phyloP scores from a whole-genome alignment of 1,140 invertebrate genomes.

The Pseudomyrmex concolor region DNA sequence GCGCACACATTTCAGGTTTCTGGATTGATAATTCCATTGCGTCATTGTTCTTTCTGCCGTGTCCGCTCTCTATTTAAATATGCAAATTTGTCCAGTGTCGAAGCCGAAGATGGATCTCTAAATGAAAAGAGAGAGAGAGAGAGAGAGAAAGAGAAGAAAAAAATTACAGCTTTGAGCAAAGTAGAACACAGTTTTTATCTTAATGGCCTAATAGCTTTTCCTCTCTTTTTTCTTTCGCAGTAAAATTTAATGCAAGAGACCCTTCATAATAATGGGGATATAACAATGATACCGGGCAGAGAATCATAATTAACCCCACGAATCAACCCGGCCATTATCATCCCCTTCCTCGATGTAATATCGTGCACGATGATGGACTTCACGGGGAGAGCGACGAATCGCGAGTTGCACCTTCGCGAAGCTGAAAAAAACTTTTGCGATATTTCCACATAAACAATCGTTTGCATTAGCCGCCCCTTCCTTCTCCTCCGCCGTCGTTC shows the following conservation, averaged over 20 bases:
- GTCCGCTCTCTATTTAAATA: constrained; percentile 27
- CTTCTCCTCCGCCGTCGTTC: neutral
- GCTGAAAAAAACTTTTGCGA: neutral
- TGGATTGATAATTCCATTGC: constrained; percentile 8
- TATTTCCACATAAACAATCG: constrained; percentile 27
- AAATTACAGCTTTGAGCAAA: constrained; percentile 27
- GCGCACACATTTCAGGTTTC: constrained; percentile 4
- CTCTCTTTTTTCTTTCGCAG: constrained; percentile 12
- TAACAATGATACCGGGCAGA: constrained; percentile 35
- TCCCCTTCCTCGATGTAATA: constrained; percentile 36
- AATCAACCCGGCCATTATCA: constrained; percentile 57
- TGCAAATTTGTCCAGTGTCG: constrained; percentile 26
- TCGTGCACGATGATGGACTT: constrained; percentile 5
- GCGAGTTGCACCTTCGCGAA: neutral
- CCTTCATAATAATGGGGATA: constrained; percentile 40
- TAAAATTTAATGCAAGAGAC: constrained; percentile 58
- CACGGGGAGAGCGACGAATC: neutral
- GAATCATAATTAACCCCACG: constrained; percentile 55
- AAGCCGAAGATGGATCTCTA: constrained; percentile 22
- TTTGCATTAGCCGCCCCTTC: neutral
- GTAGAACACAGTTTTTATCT: constrained; percentile 49
- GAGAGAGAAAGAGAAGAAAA: neutral
- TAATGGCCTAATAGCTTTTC: constrained; percentile 50
- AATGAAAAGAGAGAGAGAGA: neutral
- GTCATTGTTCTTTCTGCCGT: neutral